Conservation (phyloP, 2,888 invertebrate species). For the Lycaena phlaeas region DNA sequence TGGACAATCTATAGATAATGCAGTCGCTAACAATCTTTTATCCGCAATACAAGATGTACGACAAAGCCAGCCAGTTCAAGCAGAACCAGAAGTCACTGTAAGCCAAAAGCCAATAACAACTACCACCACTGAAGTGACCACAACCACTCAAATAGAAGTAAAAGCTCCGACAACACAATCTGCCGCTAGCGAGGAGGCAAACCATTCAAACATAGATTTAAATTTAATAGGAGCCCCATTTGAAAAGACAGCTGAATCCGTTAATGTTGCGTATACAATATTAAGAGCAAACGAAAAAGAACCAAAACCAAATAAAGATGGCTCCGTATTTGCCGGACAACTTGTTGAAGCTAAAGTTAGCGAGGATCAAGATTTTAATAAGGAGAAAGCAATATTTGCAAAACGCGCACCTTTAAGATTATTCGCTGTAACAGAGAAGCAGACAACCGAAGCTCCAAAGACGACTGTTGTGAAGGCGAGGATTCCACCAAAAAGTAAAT, state of each 20-base stretch:
- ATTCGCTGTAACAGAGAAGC: conserved; percentile 39
- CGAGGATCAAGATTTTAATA: conserved; percentile 56
- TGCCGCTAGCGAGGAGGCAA: conserved; percentile 30
- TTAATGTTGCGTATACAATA: conserved; percentile 54
- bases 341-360: conserved; percentile 55
- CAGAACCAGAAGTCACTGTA: conserved; percentile 35
- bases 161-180: conserved; percentile 10
- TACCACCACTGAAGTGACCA: conserved; percentile 26
- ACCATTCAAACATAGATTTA: conserved; percentile 37
- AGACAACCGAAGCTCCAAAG: conserved; percentile 30
- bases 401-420: conserved; percentile 47
- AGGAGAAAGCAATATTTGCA: conserved; percentile 43
- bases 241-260: conserved; percentile 43
- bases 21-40: conserved; percentile 61
- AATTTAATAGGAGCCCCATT: conserved; percentile 46
- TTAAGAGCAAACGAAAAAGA: conserved; percentile 44
- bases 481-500: conserved; percentile 55
- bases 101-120: conserved; percentile 58
- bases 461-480: conserved; percentile 48
- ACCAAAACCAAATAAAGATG: conserved; percentile 41
- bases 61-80: conserved; percentile 59
- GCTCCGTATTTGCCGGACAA: conserved; percentile 54
- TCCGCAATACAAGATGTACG: conserved; percentile 76
- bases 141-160: conserved; percentile 16
- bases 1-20: conserved; percentile 47